Base-by-base conservation (phyloP, 2,888 invertebrate species). In the Torymus texanus region DNA sequence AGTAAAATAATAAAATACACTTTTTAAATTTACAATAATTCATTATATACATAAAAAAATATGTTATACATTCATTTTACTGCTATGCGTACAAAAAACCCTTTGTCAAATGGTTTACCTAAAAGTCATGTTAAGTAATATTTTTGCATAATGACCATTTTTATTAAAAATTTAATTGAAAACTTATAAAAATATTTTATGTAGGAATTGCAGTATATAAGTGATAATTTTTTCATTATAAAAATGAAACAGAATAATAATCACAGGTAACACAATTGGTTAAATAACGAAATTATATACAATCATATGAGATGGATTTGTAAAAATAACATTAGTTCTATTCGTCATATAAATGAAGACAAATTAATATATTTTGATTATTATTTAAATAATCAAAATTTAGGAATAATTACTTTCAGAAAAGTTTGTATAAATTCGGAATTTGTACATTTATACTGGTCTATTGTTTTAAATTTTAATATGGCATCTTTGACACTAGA, bases 401-500 rank as follows among this genome's bases (percentile, higher is more conserved):
- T 76, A 63, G 56, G 16, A 55, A 70, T 56, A 14, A 21, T 58
- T 70, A 58, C 14, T 66, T 59, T 58, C 16, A 58, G 18, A 10
- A 66, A 68, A 67, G 16, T 61, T 10, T 61, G 62, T 67, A 74
- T 10, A 74, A 41, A 59, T 59, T 8, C 18, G 63, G 56, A 29
- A 18, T 50, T 55, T 66, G 24, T 78, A 79, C 51, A 62, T 53
- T 51, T 55, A 53, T 41, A 70, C 50, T 53, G 18, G 55, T 21
- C 65, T 75, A 63, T 65, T 79, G 41, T 65, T 68, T 78, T 58
- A 63, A 67, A 68, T 72, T 62, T 77, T 66, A 78, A 16, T 78
- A 81, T 81, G 81, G 81, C 81, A 81, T 68, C 81, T 75, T 81
- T 68, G 53, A 78, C 68, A 81, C 81, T 81, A 79, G 81, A 78